Percentiles rank a stretch among this genome's conserved stretches.
phyloP scores from a whole-genome alignment of 2,888 invertebrate species.

The Idaea dimidiata region DNA sequence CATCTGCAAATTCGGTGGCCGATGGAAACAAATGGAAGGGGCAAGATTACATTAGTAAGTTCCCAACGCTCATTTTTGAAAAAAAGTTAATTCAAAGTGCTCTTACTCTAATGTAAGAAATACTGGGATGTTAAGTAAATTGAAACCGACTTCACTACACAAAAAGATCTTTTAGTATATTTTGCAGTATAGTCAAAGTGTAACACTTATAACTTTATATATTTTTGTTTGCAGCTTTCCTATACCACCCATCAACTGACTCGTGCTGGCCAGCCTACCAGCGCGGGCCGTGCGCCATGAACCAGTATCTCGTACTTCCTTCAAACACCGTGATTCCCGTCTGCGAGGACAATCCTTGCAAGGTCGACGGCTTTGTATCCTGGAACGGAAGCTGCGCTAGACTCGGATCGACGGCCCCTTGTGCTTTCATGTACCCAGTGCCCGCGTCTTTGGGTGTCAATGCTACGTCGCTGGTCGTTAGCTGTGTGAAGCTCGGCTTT shows the following conservation, averaged over 20 bases:
- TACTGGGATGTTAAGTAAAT: no score
- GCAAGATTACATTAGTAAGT: no score
- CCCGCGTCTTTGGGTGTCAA: slow-evolving; percentile 80
- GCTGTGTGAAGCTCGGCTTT: slow-evolving; percentile 71
- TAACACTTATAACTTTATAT: not conserved
- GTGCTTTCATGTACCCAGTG: slow-evolving; percentile 50
- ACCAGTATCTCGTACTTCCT: slow-evolving; percentile 79
- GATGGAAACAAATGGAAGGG: no score
- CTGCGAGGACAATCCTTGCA: slow-evolving; percentile 83
- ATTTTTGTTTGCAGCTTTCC: slow-evolving; percentile 64
- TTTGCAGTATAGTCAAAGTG: no score
- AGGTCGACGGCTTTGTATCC: slow-evolving; percentile 66
- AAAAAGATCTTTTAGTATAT: no score
- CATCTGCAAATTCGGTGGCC: no score
- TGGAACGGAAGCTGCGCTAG: slow-evolving; percentile 73
- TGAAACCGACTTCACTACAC: no score
- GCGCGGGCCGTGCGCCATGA: slow-evolving; percentile 82
- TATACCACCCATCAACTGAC: slow-evolving; percentile 83
- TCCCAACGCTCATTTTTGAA: no score
- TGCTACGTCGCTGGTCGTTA: slow-evolving; percentile 78
- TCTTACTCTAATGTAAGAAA: no score
- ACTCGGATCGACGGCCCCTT: slow-evolving; percentile 60
- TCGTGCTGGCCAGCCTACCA: slow-evolving; percentile 83
- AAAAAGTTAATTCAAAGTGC: no score
- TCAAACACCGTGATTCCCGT: slow-evolving; percentile 74